phyloP scores from a whole-genome alignment of 2,113 vertebrate genomes.

The Mesocricetus auratus region DNA sequence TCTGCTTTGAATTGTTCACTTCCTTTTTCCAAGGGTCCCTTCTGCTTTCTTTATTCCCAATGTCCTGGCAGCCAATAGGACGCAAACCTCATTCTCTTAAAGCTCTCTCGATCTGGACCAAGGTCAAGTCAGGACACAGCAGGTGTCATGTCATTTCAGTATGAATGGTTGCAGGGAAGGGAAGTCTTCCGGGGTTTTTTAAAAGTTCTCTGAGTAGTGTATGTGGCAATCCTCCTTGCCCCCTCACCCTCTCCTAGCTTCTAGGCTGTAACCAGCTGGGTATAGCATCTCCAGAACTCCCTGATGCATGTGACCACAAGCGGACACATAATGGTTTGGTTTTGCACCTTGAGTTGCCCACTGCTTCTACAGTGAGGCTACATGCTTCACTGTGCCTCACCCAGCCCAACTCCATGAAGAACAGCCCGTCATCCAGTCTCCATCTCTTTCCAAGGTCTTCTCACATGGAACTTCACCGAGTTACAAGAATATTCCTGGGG shows the following conservation, averaged over 20 bases:
- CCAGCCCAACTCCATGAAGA: background rate
- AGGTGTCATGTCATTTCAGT: background rate
- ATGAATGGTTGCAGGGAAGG: background rate
- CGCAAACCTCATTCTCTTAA: background rate
- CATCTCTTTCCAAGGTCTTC: background rate
- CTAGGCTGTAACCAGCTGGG: background rate
- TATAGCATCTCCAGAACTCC: background rate
- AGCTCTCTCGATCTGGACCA: background rate
- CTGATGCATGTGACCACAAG: background rate
- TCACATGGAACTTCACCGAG: accelerated
- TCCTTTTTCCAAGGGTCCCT: background rate
- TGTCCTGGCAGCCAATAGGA: background rate
- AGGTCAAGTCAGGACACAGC: background rate
- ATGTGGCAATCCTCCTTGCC: background rate
- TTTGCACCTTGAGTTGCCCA: background rate
- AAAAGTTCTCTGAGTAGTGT: background rate
- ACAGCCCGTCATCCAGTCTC: background rate
- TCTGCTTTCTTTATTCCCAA: background rate
- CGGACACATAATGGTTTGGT: background rate
- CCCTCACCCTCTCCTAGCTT: background rate
- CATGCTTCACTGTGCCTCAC: accelerated
- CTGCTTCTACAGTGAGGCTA: background rate
- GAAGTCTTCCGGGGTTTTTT: background rate
- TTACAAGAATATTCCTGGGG: background rate
- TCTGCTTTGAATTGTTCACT: background rate